phyloP scores from a whole-genome alignment of 2,797 vertebrate genomes.

The Coccyzus lansbergi region DNA sequence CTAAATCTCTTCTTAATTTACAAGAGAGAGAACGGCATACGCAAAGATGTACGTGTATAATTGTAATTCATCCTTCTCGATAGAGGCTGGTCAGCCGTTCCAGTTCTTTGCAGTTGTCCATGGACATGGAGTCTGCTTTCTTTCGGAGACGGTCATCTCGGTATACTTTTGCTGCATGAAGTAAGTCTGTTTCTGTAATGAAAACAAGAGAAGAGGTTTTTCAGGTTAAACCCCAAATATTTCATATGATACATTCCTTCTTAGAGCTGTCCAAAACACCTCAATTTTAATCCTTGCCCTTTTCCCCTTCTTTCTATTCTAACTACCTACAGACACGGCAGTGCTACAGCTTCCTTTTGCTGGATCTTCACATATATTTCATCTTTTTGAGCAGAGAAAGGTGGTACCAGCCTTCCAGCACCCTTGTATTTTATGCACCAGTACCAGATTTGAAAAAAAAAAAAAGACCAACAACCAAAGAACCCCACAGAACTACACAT shows the following conservation, averaged over 20 bases:
- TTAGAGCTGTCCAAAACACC: neutral
- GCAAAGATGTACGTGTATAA: neutral
- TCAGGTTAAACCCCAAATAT: neutral
- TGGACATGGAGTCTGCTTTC: slow-evolving; percentile 94
- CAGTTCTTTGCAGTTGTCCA: slow-evolving; percentile 97
- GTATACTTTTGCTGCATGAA: slow-evolving; percentile 96
- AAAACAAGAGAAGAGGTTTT: neutral
- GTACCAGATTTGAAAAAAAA: neutral
- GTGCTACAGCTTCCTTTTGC: neutral
- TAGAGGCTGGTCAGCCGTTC: slow-evolving; percentile 93
- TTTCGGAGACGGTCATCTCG: slow-evolving; percentile 90
- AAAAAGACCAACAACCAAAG: neutral
- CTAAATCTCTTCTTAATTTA: slow-evolving; percentile 73
- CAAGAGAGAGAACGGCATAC: slow-evolving; percentile 44
- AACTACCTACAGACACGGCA: neutral
- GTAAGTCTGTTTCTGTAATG: slow-evolving; percentile 90
- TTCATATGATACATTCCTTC: neutral
- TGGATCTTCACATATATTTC: neutral
- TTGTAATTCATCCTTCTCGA: slow-evolving; percentile 87
- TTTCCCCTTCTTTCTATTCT: neutral
- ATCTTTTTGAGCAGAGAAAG: neutral
- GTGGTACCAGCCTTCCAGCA: neutral
- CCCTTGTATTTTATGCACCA: neutral
- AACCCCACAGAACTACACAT: neutral
- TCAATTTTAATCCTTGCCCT: neutral